Evolutionary conservation across 1,140 invertebrate species (phyloP).

Genomic region (Eupristina koningsbergeri): DNA sequence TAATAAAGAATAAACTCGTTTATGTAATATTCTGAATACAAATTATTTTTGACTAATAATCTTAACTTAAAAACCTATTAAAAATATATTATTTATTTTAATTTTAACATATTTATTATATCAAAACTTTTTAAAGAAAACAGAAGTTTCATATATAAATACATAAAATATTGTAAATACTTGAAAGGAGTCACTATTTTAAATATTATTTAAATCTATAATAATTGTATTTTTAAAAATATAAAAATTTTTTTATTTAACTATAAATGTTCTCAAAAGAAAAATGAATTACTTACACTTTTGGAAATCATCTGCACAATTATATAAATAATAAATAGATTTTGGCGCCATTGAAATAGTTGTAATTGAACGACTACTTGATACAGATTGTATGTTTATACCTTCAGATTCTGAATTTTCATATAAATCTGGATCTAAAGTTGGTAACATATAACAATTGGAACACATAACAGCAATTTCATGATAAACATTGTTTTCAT

Average conservation of each 20-base stretch:
- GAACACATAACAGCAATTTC: slow-evolving; percentile 65
- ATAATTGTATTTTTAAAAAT: neutral
- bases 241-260: neutral
- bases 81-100: too few relatives aligned
- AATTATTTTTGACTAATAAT: too few relatives aligned
- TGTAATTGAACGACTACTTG: slow-evolving; percentile 38
- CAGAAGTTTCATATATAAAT: too few relatives aligned
- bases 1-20: too few relatives aligned
- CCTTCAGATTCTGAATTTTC: slow-evolving; percentile 49
- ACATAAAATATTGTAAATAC: neutral
- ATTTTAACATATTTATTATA: too few relatives aligned
- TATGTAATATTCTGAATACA: too few relatives aligned
- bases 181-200: neutral
- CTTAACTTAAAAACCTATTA: too few relatives aligned
- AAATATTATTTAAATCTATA: neutral
- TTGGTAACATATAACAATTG: slow-evolving; percentile 59
- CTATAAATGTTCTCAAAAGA: neutral
- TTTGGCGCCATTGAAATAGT: slow-evolving; percentile 57
- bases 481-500: slow-evolving; percentile 64
- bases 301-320: slow-evolving; percentile 62
- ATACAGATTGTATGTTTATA: slow-evolving; percentile 49
- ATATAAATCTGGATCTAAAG: slow-evolving; percentile 58
- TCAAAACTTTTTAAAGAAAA: too few relatives aligned
- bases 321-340: slow-evolving; percentile 63
- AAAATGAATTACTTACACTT: slow-evolving; percentile 53